Evolutionary conservation across 2,113 vertebrate species (phyloP).

Genomic region (Gavialis gangeticus): DNA sequence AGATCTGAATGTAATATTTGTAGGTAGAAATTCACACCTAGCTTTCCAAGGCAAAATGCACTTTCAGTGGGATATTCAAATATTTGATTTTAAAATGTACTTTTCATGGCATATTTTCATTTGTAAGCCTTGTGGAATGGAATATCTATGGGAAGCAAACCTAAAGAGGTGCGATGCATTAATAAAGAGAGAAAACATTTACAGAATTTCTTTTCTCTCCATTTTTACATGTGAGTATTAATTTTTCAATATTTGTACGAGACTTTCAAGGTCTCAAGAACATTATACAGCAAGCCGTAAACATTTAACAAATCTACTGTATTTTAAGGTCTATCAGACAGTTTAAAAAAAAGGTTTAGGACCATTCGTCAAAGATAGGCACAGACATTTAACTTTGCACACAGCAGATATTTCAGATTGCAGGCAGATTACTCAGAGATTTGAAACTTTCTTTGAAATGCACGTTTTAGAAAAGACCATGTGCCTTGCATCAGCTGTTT

Average conservation of each 20-base stretch:
- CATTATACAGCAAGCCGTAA: neutral
- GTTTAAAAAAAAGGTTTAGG: neutral
- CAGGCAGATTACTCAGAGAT: neutral
- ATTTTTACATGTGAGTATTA: accelerated
- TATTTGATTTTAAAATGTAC: neutral
- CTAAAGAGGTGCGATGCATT: neutral
- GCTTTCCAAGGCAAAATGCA: neutral
- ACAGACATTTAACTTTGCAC: neutral
- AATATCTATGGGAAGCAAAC: neutral
- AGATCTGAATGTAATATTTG: neutral
- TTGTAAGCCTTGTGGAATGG: neutral
- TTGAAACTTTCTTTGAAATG: neutral
- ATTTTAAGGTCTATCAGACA: neutral
- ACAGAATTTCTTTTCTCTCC: neutral
- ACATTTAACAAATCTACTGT: neutral
- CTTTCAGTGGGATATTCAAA: neutral
- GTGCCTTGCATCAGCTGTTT: neutral
- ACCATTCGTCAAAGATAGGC: neutral
- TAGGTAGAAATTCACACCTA: neutral
- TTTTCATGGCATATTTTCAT: neutral
- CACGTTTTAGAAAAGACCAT: neutral
- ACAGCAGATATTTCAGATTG: neutral
- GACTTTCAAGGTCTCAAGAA: neutral
- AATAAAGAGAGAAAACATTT: neutral
- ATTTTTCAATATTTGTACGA: neutral